phyloP scores from a whole-genome alignment of 2,888 invertebrate genomes.

The Tryphoninae sp. region DNA sequence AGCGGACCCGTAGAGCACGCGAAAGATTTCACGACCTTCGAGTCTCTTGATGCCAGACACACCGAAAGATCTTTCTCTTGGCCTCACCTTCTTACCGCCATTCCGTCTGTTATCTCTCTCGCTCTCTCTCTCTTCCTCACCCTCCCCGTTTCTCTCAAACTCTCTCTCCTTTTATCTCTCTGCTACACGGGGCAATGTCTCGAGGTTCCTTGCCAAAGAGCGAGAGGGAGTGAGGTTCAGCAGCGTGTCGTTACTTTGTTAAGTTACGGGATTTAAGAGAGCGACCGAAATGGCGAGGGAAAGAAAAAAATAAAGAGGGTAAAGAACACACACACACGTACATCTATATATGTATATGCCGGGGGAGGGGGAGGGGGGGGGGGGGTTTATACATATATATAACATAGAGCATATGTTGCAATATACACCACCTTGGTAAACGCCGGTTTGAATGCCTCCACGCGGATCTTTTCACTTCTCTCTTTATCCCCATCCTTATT shows the following conservation, averaged over 20 bases:
- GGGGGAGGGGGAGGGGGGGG: neutral
- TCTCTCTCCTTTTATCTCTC: conserved; percentile 31
- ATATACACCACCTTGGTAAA: conserved; percentile 58
- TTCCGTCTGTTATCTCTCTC: conserved; percentile 42
- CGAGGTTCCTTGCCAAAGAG: conserved; percentile 27
- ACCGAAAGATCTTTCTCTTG: conserved; percentile 38
- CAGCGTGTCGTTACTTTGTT: conserved; percentile 74
- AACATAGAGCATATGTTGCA: conserved; percentile 32
- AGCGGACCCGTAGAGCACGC: conserved; percentile 6
- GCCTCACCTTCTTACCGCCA: conserved; percentile 28
- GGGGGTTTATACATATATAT: conserved; percentile 3
- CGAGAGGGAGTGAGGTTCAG: conserved; percentile 15
- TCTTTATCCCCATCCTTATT: conserved; percentile 66
- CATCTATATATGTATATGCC: neutral
- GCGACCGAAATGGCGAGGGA: conserved; percentile 57
- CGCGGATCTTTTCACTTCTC: conserved; percentile 54
- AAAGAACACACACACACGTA: conserved; percentile 4
- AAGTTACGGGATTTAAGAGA: conserved; percentile 76
- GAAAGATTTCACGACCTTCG: conserved; percentile 54
- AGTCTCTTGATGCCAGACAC: conserved; percentile 33
- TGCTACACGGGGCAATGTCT: conserved; percentile 37
- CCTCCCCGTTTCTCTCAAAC: no score
- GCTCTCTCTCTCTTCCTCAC: conserved; percentile 16
- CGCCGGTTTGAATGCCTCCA: conserved; percentile 55
- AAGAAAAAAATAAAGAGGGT: conserved; percentile 23